These are phyloP conservation scores for Protaetia brevitarsis DNA, from an alignment of 1,140 invertebrate species.

Conservation along the genomic window DNA sequence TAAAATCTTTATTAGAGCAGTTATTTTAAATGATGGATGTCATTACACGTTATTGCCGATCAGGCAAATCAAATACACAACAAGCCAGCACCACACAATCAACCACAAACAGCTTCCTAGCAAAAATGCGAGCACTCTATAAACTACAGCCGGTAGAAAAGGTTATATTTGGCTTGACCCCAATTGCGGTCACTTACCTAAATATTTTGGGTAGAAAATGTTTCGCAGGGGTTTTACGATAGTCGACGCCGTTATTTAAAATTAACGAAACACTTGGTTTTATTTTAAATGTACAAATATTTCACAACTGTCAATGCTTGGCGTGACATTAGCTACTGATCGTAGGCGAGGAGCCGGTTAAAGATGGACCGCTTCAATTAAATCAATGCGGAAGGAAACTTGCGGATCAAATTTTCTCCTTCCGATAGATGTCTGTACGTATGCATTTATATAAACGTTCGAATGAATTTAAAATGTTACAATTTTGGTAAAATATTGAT, in stretches of 20 bases:
- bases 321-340: slow-evolving; percentile 8
- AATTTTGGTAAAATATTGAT: neutral
- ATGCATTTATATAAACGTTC: neutral
- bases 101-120: too few species aligned
- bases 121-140: too few species aligned
- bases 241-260: slow-evolving; percentile 11
- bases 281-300: slow-evolving; percentile 18
- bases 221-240: neutral
- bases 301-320: slow-evolving; percentile 14
- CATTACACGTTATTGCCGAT: neutral
- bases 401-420: too few species aligned
- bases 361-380: neutral
- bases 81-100: too few species aligned
- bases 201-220: slow-evolving; percentile 17
- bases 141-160: too few species aligned
- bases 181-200: neutral
- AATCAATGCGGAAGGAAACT: neutral
- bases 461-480: neutral
- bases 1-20: slow-evolving; percentile 10
- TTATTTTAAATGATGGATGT: slow-evolving; percentile 17
- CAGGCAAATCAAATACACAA: neutral
- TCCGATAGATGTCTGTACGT: neutral
- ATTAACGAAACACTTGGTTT: slow-evolving; percentile 3
- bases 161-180: neutral
- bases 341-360: neutral